These are phyloP conservation scores for Mycetomoellerius zeteki DNA, from an alignment of 1,140 invertebrate species.

Conservation along the genomic window DNA sequence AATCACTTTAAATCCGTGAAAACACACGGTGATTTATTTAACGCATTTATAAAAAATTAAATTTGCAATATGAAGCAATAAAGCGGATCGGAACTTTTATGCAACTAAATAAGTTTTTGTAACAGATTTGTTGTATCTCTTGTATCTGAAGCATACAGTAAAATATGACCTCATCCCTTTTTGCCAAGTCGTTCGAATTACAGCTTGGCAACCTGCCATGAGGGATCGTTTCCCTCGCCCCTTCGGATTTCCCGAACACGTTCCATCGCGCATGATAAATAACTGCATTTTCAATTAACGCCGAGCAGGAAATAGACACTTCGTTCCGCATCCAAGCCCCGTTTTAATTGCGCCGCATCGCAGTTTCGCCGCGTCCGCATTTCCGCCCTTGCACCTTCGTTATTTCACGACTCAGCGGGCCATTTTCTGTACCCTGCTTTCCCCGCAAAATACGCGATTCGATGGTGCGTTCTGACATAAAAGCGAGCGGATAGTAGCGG, in stretches of 20 bases:
- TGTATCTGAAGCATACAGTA: background rate
- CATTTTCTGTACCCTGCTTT: constrained; percentile 52
- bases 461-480: constrained; percentile 13
- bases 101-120: constrained; percentile 27
- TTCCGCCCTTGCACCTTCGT: constrained; percentile 54
- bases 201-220: constrained; percentile 34
- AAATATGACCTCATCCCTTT: constrained; percentile 24
- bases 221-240: background rate
- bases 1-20: background rate
- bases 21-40: background rate
- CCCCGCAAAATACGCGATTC: constrained; percentile 50
- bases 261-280: constrained; percentile 72
- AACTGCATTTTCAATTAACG: constrained; percentile 80
- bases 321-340: constrained; percentile 57
- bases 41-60: background rate
- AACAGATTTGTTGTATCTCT: background rate
- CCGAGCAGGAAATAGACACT: constrained; percentile 58
- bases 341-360: constrained; percentile 67
- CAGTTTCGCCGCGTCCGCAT: constrained; percentile 60
- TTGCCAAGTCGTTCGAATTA: constrained; percentile 37
- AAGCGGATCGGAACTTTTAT: background rate
- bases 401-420: constrained; percentile 49
- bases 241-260: constrained; percentile 3
- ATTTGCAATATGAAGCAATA: background rate
- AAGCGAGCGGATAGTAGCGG: background rate